A percentile compares a stretch with the other conserved stretches of the same genome.
phyloP scores from a whole-genome alignment of 2,888 invertebrate species.

The Cheilosia variabilis region DNA sequence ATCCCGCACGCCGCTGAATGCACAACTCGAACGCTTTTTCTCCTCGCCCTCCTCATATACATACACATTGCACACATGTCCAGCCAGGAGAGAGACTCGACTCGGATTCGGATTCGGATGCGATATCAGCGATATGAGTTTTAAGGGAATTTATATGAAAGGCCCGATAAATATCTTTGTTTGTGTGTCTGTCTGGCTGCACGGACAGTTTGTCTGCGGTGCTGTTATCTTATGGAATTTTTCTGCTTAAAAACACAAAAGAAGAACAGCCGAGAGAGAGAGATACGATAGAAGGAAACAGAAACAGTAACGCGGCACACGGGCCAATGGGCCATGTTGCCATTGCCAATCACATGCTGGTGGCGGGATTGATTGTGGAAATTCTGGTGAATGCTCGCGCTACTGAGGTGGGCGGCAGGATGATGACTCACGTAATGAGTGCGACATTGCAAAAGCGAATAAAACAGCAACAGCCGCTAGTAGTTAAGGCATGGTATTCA shows the following conservation, averaged over 20 bases:
- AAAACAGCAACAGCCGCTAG: constrained; percentile 21
- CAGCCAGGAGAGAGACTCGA: constrained; percentile 2
- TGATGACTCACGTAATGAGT: constrained; percentile 71
- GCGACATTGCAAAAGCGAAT: constrained; percentile 54
- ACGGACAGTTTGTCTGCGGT: constrained; percentile 72
- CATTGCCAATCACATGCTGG: constrained; percentile 69
- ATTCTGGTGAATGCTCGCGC: constrained; percentile 58
- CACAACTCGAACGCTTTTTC: constrained; percentile 46
- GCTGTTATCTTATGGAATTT: constrained; percentile 73
- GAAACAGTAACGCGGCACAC: constrained; percentile 37
- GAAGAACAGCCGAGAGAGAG: constrained; percentile 2
- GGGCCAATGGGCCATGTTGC: constrained; percentile 43
- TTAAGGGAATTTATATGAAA: constrained; percentile 73
- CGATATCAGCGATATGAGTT: constrained; percentile 74
- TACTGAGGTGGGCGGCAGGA: constrained; percentile 60
- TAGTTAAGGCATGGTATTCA: neutral
- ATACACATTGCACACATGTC: neutral
- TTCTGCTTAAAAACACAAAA: constrained; percentile 69
- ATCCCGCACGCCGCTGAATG: constrained; percentile 61
- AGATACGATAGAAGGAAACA: constrained; percentile 27
- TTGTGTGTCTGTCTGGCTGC: constrained; percentile 60
- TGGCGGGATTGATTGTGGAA: constrained; percentile 66
- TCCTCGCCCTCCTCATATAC: neutral
- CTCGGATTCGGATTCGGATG: constrained; percentile 15
- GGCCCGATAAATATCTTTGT: constrained; percentile 67